phyloP scores from a whole-genome alignment of 2,888 invertebrate genomes.

The Galeopsomyia nigrocyanea region DNA sequence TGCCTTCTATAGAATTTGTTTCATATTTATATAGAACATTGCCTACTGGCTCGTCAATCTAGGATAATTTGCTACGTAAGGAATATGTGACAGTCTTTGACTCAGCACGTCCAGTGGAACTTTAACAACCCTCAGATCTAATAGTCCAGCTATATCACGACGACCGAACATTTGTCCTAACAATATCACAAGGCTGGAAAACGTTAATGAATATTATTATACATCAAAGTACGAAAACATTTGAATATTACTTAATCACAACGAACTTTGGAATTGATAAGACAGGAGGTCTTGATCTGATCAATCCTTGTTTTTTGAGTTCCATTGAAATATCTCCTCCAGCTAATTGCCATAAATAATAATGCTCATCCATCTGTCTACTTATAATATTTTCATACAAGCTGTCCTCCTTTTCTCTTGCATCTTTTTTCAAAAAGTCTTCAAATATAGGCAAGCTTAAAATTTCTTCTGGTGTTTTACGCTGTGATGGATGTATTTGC shows the following conservation, averaged over 20 bases:
- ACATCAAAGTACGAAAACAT: slow-evolving; percentile 21
- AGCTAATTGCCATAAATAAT: slow-evolving; percentile 95
- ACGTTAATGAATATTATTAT: slow-evolving; percentile 35
- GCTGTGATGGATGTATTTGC: slow-evolving; percentile 75
- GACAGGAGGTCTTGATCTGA: slow-evolving; percentile 87
- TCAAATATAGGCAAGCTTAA: slow-evolving; percentile 72
- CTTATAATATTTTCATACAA: slow-evolving; percentile 68
- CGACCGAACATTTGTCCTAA: slow-evolving; percentile 88
- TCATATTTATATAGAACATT: background rate
- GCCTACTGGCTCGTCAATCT: slow-evolving; percentile 64
- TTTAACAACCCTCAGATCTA: slow-evolving; percentile 80
- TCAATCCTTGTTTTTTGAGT: slow-evolving; percentile 90
- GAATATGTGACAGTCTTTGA: slow-evolving; percentile 83
- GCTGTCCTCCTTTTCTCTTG: slow-evolving; percentile 61
- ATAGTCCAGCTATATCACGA: slow-evolving; percentile 79
- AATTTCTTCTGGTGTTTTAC: slow-evolving; percentile 76
- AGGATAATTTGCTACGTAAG: slow-evolving; percentile 85
- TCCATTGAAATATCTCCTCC: slow-evolving; percentile 95
- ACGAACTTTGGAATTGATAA: slow-evolving; percentile 82
- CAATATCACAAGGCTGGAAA: slow-evolving; percentile 81
- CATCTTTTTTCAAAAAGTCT: slow-evolving; percentile 58
- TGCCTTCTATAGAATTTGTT: background rate
- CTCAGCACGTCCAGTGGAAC: slow-evolving; percentile 79
- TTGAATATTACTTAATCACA: slow-evolving; percentile 15
- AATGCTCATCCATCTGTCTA: slow-evolving; percentile 83